A percentile compares a stretch with the other conserved stretches of the same genome.
These are phyloP conservation scores for Mesorhabditis belari DNA, from an alignment of 2,888 invertebrate species.

Conservation along the genomic window DNA sequence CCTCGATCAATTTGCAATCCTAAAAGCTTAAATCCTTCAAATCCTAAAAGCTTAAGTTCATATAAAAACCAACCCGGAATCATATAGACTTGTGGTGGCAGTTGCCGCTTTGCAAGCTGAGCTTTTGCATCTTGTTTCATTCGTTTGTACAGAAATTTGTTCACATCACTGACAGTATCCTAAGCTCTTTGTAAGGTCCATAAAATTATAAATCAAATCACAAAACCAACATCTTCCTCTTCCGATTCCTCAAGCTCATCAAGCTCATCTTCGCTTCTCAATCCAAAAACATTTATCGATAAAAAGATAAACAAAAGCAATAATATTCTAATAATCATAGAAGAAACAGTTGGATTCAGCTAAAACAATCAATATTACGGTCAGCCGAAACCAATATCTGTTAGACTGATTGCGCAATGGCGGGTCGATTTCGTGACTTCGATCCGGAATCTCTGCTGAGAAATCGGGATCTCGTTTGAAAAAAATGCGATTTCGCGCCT, in stretches of 20 bases:
- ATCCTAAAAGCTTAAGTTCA: too few relatives aligned
- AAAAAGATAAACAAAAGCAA: neutral
- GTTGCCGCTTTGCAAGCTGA: slow-evolving; percentile 12
- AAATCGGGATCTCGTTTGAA: too few relatives aligned
- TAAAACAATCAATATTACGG: too few relatives aligned
- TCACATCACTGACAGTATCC: slow-evolving; percentile 14
- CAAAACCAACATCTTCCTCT: neutral
- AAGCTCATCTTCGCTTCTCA: neutral
- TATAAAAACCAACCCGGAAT: slow-evolving; percentile 25
- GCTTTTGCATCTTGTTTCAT: slow-evolving; percentile 29
- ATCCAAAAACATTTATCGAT: neutral
- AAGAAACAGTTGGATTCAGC: too few relatives aligned
- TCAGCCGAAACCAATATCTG: too few relatives aligned
- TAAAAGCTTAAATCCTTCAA: too few relatives aligned
- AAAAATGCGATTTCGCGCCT: too few relatives aligned
- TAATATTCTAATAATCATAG: neutral
- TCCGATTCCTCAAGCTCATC: neutral
- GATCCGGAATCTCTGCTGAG: too few relatives aligned
- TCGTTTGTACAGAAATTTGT: slow-evolving; percentile 26
- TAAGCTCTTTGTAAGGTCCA: neutral
- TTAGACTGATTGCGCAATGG: too few relatives aligned
- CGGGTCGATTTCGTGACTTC: too few relatives aligned
- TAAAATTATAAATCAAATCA: neutral
- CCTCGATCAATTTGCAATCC: too few relatives aligned
- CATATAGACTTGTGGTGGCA: slow-evolving; percentile 17